Conservation (phyloP, 2,797 vertebrate genomes). For the Sternarchorhynchus goeldii region DNA sequence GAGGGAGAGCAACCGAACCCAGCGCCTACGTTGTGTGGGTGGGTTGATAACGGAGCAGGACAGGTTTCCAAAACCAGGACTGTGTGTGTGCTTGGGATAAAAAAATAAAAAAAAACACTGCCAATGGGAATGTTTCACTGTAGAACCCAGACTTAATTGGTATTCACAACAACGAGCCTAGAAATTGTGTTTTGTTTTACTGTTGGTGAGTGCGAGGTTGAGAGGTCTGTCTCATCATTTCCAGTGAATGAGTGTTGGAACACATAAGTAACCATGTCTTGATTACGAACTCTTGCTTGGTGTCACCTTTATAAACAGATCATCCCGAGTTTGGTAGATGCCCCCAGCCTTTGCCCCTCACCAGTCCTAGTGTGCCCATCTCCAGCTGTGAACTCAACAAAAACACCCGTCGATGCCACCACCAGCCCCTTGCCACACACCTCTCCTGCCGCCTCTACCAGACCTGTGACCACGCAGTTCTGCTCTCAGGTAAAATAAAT, state of each 20-base stretch:
- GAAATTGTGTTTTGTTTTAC: background rate
- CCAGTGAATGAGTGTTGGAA: no score
- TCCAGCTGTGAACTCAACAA: constrained; percentile 82
- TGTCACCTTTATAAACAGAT: constrained; percentile 61
- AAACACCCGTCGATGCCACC: constrained; percentile 82
- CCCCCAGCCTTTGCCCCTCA: constrained; percentile 68
- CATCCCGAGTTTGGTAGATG: constrained; percentile 75
- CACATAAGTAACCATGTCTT: no score
- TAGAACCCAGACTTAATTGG: no score
- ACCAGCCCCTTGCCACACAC: constrained; percentile 76
- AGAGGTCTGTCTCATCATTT: no score
- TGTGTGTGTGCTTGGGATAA: background rate
- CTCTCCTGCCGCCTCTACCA: constrained; percentile 82
- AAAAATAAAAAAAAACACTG: background rate
- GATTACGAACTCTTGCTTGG: background rate
- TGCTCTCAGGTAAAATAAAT: constrained; percentile 74
- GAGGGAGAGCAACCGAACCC: constrained; percentile 73
- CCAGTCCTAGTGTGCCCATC: constrained; percentile 65
- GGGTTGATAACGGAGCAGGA: constrained; percentile 51
- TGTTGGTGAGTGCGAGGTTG: background rate
- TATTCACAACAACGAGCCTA: no score
- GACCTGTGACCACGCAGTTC: constrained; percentile 82
- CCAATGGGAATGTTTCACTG: background rate
- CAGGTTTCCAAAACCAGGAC: background rate
- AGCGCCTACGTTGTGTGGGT: constrained; percentile 79